These are phyloP conservation scores for Tipula helvola DNA, from an alignment of 2,888 invertebrate species.

Conservation along the genomic window DNA sequence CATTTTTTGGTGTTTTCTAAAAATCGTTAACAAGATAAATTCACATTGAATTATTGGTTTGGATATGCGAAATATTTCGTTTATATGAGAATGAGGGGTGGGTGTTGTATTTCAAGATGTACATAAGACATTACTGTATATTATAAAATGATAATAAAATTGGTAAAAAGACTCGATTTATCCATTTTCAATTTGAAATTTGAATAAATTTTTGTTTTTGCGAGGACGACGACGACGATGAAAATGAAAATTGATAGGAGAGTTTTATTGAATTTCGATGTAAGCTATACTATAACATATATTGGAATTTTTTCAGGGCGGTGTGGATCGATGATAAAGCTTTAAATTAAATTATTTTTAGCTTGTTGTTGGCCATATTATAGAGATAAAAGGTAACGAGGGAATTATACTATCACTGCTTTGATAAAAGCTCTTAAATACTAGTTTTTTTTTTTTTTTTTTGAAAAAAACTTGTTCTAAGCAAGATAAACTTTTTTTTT, in stretches of 20 bases:
- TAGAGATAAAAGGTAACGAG: background rate
- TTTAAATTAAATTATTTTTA: background rate
- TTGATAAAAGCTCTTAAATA: background rate
- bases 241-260: background rate
- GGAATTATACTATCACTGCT: background rate
- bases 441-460: background rate
- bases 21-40: background rate
- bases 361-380: too few species aligned
- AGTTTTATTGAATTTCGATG: background rate
- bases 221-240: background rate
- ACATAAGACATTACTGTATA: background rate
- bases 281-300: background rate
- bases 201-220: background rate
- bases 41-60: background rate
- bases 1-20: background rate
- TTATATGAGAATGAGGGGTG: background rate
- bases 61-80: background rate
- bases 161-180: background rate
- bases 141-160: background rate
- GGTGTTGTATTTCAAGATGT: background rate
- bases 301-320: background rate
- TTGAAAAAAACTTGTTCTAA: background rate
- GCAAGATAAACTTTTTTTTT: background rate
- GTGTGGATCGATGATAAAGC: background rate
- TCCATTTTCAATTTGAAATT: background rate